Percentiles rank a stretch among this genome's conserved stretches.
Evolutionary conservation across 1,140 invertebrate species (phyloP).

Genomic region (Pseudobourletiella spinata): DNA sequence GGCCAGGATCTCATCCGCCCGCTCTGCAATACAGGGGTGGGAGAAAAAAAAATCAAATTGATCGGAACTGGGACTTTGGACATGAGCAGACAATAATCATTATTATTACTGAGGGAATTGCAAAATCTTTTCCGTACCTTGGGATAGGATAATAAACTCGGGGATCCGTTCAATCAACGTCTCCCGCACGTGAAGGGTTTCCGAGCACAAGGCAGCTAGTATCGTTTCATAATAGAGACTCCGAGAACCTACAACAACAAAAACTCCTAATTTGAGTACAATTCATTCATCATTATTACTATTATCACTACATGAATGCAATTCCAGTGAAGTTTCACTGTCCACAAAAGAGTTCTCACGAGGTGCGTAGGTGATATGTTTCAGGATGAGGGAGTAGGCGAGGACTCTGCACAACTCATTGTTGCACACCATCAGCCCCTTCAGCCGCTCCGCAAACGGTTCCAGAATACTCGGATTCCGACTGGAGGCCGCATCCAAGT

Average conservation of each 20-base stretch:
- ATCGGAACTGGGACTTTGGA: background rate
- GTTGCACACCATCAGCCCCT: constrained; percentile 51
- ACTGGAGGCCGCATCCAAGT: constrained; percentile 60
- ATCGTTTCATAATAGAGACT: constrained; percentile 58
- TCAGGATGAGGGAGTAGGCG: constrained; percentile 54
- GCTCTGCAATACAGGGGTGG: constrained; percentile 18
- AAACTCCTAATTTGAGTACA: constrained; percentile 19
- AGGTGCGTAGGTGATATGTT: constrained; percentile 58
- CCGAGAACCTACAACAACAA: constrained; percentile 42
- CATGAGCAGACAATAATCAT: background rate
- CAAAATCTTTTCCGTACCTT: constrained; percentile 47
- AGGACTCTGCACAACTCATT: constrained; percentile 54
- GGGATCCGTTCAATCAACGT: constrained; percentile 71
- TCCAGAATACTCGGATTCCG: constrained; percentile 57
- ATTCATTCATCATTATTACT: constrained; percentile 12
- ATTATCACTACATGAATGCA: no score
- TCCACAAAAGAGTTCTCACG: constrained; percentile 28
- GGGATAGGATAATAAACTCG: constrained; percentile 68
- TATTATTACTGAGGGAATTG: background rate
- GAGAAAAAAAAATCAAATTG: background rate
- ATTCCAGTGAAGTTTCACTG: constrained; percentile 26
- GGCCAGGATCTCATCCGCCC: constrained; percentile 45
- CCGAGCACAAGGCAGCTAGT: constrained; percentile 67
- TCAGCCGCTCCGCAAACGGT: constrained; percentile 53
- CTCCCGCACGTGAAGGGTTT: constrained; percentile 64